These are phyloP conservation scores for Piaya cayana DNA, from an alignment of 2,113 vertebrate genomes.

Conservation along the genomic window DNA sequence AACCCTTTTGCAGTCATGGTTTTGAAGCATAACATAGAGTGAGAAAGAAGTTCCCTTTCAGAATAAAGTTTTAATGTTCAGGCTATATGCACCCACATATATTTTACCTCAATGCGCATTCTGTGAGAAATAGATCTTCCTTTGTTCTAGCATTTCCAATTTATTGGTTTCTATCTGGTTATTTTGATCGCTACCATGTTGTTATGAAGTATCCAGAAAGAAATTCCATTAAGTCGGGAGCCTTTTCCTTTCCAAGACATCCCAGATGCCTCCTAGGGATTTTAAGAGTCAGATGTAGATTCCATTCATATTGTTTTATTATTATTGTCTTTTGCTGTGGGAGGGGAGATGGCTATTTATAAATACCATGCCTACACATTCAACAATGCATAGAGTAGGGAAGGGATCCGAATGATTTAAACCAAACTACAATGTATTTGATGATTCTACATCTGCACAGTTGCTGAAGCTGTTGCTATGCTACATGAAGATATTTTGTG, in stretches of 20 bases:
- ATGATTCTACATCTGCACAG: background rate
- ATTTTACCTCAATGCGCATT: background rate
- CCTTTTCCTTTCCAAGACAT: background rate
- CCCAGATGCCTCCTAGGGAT: background rate
- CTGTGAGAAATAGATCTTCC: background rate
- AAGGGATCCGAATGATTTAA: background rate
- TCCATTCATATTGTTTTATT: background rate
- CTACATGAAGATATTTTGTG: slow-evolving; percentile 35
- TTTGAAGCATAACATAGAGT: background rate
- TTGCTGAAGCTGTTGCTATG: slow-evolving; percentile 43
- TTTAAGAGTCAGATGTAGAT: background rate
- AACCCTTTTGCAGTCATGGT: background rate
- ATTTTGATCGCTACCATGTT: background rate
- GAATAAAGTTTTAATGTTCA: background rate
- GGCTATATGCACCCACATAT: background rate
- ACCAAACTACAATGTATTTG: background rate
- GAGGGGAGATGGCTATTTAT: background rate
- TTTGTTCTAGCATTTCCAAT: background rate
- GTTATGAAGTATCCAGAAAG: background rate
- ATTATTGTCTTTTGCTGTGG: background rate
- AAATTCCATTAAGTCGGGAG: background rate
- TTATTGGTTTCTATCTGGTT: background rate
- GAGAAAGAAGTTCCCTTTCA: background rate
- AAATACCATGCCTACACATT: background rate
- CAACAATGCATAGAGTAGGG: background rate